Evolutionary conservation across 1,140 invertebrate species (phyloP), one percentile per base, ranked within the genome.

Genomic region (Bacillus rossius): DNA sequence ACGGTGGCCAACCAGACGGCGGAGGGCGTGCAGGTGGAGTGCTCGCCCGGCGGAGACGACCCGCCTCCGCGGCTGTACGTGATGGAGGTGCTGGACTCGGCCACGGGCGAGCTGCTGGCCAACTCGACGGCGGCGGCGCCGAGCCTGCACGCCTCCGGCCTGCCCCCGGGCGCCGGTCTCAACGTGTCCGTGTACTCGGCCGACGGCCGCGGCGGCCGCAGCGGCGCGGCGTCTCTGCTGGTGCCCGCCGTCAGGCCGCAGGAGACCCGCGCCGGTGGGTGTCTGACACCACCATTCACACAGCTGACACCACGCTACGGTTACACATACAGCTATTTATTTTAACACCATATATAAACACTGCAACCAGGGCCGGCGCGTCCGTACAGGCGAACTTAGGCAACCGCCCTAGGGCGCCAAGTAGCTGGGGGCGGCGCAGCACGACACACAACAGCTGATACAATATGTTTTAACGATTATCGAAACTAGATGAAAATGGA

Each of bases 1-100:
- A 75, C 80, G 8, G 74, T 93, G 14, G 81, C 85, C 50, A 94
- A 94, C 72, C 88, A 91, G 69, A 93, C 89, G 42, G 82, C 85
- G 56, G 88, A 93, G 65, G 86, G 88, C 0, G 65, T 85, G 17
- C 71, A 75, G 61, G 77, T 83, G 50, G 77, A 81, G 38, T 85
- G 83, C 67, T 64, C 71, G 16, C 79, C 80, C 61, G 82, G 81
- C 29, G 84, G 84, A 66, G 79, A 84, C 67, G 81, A 88, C 23
- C 87, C 88, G 34, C 74, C 89, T 34, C 79, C 81, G 25, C 87
- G 89, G 73, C 78, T 79, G 66, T 89, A 89, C 75, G 80, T 86
- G 20, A 80, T 89, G 66, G 84, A 88, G 73, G 82, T 89, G 55
- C 83, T 83, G 61, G 80, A 84, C 64, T 65, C 67, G 8, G 72